phyloP scores from a whole-genome alignment of 1,140 invertebrate species.

The Drosophila orena region DNA sequence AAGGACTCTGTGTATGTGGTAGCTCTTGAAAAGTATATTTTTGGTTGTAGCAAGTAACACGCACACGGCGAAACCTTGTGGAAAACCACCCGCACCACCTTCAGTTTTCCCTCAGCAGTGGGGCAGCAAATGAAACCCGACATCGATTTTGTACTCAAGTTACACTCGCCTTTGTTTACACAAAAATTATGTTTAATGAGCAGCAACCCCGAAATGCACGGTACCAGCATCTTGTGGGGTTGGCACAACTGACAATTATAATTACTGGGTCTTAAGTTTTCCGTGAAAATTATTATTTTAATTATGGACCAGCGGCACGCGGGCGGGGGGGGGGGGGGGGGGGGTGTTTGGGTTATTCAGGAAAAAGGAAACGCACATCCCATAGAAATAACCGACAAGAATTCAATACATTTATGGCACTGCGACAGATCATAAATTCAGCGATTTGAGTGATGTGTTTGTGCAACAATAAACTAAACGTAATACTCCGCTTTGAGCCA shows the following conservation, averaged over 20 bases:
- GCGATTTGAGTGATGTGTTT: slow-evolving; percentile 63
- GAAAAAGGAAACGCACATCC: slow-evolving; percentile 3
- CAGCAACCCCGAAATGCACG: slow-evolving; percentile 41
- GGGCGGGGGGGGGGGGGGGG: slow-evolving; percentile 40
- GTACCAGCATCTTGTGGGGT: slow-evolving; percentile 43
- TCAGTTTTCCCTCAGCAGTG: slow-evolving; percentile 38
- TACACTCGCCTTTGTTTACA: slow-evolving; percentile 78
- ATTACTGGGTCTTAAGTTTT: slow-evolving; percentile 82
- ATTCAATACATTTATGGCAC: slow-evolving; percentile 66
- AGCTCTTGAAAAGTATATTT: not conserved
- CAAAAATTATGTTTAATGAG: slow-evolving; percentile 83
- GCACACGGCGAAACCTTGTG: not conserved
- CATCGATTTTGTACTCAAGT: slow-evolving; percentile 78
- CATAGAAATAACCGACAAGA: slow-evolving; percentile 27
- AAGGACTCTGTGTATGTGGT: too few species aligned
- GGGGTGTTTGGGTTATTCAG: slow-evolving; percentile 30
- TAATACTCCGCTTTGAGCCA: slow-evolving; percentile 46
- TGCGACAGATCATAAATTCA: slow-evolving; percentile 70
- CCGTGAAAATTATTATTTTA: slow-evolving; percentile 82
- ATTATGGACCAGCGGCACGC: slow-evolving; percentile 49
- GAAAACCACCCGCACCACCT: slow-evolving; percentile 29
- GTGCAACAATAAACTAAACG: slow-evolving; percentile 51
- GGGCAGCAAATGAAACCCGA: slow-evolving; percentile 39
- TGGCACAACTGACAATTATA: slow-evolving; percentile 80
- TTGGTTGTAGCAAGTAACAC: slow-evolving; percentile 4